Conservation (phyloP, 2,113 vertebrate genomes). For the Sorex fumeus region DNA sequence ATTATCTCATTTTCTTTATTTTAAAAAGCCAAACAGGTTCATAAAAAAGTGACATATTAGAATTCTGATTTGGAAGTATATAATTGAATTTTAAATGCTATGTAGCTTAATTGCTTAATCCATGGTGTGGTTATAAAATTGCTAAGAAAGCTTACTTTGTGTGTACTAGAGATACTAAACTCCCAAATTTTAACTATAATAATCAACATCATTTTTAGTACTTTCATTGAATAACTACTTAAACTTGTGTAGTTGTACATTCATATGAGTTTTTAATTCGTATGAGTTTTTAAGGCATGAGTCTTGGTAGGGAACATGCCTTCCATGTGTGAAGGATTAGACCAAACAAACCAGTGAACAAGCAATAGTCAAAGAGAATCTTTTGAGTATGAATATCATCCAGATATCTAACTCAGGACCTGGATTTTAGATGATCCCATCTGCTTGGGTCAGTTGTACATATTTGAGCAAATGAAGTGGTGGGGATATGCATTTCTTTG, state of each 20-base stretch:
- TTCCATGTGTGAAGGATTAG: too few relatives aligned
- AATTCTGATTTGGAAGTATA: conserved; percentile 4
- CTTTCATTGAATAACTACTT: not conserved
- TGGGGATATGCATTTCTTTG: not conserved
- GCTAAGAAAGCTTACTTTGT: not conserved
- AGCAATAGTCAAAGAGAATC: too few relatives aligned
- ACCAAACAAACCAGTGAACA: too few relatives aligned
- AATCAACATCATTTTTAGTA: not conserved
- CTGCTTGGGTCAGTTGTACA: not conserved
- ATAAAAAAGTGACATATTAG: not conserved
- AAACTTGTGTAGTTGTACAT: not conserved
- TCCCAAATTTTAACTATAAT: not conserved
- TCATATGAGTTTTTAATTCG: too few relatives aligned
- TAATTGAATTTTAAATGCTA: not conserved
- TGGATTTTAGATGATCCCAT: not conserved
- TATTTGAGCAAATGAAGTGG: not conserved
- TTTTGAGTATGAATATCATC: too few relatives aligned
- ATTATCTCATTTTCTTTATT: conserved; percentile 39
- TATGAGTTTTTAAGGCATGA: too few relatives aligned
- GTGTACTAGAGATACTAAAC: not conserved
- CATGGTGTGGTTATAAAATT: not conserved
- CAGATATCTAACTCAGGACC: too few relatives aligned
- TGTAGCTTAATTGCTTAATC: not conserved
- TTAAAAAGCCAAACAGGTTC: not conserved
- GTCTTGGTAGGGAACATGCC: too few relatives aligned